Base-by-base conservation (phyloP, 2,113 vertebrate genomes). In the Narcine bancroftii region DNA sequence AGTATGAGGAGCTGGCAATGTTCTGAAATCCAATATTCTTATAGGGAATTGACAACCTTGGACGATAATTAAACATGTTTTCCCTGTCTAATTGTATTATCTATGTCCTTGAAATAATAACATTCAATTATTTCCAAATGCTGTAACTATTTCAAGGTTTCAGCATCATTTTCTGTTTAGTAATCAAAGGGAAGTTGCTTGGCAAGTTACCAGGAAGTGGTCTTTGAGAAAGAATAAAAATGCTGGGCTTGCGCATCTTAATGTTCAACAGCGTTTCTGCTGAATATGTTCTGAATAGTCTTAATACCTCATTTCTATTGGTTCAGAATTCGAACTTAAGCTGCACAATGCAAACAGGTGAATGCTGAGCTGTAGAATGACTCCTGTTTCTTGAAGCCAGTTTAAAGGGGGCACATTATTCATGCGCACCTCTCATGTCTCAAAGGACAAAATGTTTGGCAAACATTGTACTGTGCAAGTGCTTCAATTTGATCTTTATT, bases 271-370 rank as follows among this genome's bases (percentile, higher is more conserved):
- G 63, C 47, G 42, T 91, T 91, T 91, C 42, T 42, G 24, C 26
- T 47, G 63, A 91, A 69, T 91, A 26, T 66, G 26, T 42, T 13
- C 17, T 91, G 89, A 71, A 91, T 91, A 29, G 89, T 69, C 69
- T 66, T 33, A 91, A 69, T 69, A 10, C 39, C 65, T 29, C 39
- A 47, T 91, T 91, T 71, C 89, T 65, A 91, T 13, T 69, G 65
- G 39, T 65, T 71, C 45, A 69, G 71, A 91, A 91, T 91, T 91
- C 39, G 69, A 42, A 91, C 45, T 87, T 91, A 91, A 91, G 65
- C 26, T 47, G 89, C 89, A 69, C 26, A n/a, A 33, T 47, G 29
- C 42, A 91, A 71, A 91, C 11, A 24, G 65, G 89, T 91, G 39
- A 71, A 91, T 69, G 24, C 42, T 69, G 15, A 45, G 26, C 13